Evolutionary conservation across 1,140 invertebrate species (phyloP), one percentile per base, ranked within the genome.

Genomic region (Andrena cerasifolii): DNA sequence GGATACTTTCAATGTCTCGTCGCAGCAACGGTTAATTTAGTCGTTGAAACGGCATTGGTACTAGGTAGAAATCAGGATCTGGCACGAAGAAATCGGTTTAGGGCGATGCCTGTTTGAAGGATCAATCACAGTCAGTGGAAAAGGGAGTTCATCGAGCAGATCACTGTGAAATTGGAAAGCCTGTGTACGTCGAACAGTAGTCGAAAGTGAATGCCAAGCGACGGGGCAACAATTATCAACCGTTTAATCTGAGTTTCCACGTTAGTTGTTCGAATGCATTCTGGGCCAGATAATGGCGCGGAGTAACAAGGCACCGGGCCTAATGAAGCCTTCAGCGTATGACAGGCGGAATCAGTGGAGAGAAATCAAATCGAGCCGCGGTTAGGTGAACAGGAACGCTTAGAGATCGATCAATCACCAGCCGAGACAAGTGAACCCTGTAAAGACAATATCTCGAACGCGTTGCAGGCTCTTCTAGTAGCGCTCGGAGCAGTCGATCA

Each of bases 251-350:
- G 26, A n/a, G 7, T 71, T 70, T 80, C 45, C 49, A 21, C 10
- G 16, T 56, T 28, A 43, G 16, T n/a, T 24, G 8, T 40, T 61
- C 49, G n/a, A 24, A 21, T 14, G 72, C 62, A 56, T 66, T 66
- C 62, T 24, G n/a, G 24, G 10, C 26, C 49, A 24, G 26, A 66
- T 75, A 75, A 67, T 45, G 45, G 36, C 28, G n/a, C 0, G 18
- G 26, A 8, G 51, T 67, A 70, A 70, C 56, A 76, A 76, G 24
- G 28, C 65, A 21, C 18, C 40, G 16, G 21, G 31, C 21, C 33
- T 76, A 76, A 76, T 76, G 53, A 76, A 76, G 74, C 65, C 65
- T 76, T 76, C 74, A 76, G 65, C 24, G n/a, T 58, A 47, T 76
- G 74, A 70, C 74, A 76, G 54, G 63, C 40, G 63, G 54, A 68